Percentiles rank a stretch among this genome's conserved stretches.
These are phyloP conservation scores for Microchrysa polita DNA, from an alignment of 2,888 invertebrate genomes.

Conservation along the genomic window DNA sequence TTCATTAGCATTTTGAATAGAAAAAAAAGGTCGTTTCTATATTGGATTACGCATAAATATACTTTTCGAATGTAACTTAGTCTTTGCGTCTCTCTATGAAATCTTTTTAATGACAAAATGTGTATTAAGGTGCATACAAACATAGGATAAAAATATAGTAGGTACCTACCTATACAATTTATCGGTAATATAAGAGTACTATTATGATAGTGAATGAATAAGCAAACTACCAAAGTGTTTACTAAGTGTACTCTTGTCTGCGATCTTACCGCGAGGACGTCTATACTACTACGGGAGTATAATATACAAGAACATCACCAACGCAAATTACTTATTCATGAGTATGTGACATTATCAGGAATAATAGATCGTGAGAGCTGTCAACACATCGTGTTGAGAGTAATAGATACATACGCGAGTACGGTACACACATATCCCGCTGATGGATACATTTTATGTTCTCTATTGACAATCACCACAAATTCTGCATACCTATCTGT, in stretches of 20 bases:
- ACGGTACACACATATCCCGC: too few relatives aligned
- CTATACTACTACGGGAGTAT: too few relatives aligned
- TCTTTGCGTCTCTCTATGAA: too few relatives aligned
- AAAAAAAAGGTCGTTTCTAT: constrained; percentile 5
- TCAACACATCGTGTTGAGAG: constrained; percentile 6
- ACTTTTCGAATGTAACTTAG: too few relatives aligned
- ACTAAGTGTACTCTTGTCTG: not conserved
- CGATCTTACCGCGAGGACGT: constrained; percentile 18
- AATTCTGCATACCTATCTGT: too few relatives aligned
- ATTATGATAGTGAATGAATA: constrained; percentile 14
- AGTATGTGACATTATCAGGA: constrained; percentile 42
- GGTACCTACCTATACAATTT: not conserved
- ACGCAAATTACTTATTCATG: constrained; percentile 42
- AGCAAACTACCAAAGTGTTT: not conserved
- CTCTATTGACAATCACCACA: not conserved
- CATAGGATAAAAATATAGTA: too few relatives aligned
- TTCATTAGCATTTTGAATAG: constrained; percentile 28
- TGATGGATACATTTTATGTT: not conserved
- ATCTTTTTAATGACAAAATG: too few relatives aligned
- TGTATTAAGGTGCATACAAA: too few relatives aligned
- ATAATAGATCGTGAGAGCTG: constrained; percentile 44
- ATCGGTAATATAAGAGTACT: not conserved
- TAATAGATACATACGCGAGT: constrained; percentile 36
- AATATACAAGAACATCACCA: constrained; percentile 30
- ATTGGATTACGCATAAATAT: constrained; percentile 18